These are phyloP conservation scores for Bombus ignitus DNA, from an alignment of 1,140 invertebrate species.

Conservation along the genomic window DNA sequence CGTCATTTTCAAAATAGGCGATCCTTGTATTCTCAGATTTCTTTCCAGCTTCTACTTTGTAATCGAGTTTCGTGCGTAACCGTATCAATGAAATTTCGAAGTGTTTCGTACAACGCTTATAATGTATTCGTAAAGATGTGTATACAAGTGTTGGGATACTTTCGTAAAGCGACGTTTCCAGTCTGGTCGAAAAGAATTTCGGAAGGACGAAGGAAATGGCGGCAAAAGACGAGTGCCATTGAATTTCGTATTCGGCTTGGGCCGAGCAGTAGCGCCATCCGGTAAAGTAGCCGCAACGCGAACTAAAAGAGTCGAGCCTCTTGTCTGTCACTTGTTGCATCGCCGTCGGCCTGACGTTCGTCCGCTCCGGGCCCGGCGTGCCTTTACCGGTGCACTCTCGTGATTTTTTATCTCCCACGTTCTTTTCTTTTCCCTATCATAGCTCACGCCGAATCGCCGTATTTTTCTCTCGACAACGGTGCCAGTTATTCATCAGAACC, in stretches of 20 bases:
- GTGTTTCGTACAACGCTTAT: no score
- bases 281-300: constrained; percentile 4
- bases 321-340: constrained; percentile 68
- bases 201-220: not conserved
- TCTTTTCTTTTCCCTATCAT: not conserved
- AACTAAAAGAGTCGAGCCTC: constrained; percentile 42
- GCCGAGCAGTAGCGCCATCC: constrained; percentile 52
- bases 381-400: constrained; percentile 25
- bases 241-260: not conserved
- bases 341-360: constrained; percentile 52
- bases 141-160: not conserved
- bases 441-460: not conserved
- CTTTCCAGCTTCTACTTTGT: no score
- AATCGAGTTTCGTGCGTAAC: no score
- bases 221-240: not conserved
- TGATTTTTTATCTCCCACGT: not conserved
- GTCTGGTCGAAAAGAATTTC: not conserved
- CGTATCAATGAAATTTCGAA: no score
- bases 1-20: no score
- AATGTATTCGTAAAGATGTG: no score
- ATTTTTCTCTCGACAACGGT: not conserved
- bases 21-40: no score
- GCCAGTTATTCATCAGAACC: not conserved
- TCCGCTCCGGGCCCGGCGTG: constrained; percentile 44
- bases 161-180: no score